These are phyloP conservation scores for Amia ocellicauda DNA, from an alignment of 2,113 vertebrate genomes.

Conservation along the genomic window DNA sequence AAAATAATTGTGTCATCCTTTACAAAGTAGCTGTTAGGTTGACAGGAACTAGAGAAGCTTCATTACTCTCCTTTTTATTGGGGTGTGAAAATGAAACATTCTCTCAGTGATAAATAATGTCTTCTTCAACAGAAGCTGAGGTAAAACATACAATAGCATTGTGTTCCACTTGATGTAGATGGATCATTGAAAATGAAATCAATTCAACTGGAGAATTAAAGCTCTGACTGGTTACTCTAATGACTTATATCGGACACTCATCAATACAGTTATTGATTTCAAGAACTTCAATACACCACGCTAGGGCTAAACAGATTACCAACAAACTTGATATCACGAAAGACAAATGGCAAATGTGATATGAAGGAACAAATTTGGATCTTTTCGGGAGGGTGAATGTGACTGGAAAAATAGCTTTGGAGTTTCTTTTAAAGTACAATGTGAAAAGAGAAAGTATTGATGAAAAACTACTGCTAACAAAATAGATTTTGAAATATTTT, in stretches of 20 bases:
- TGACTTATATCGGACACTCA: constrained; percentile 57
- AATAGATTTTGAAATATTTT: too few relatives aligned
- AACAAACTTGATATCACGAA: not conserved
- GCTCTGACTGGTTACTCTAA: constrained; percentile 47
- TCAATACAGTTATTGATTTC: constrained; percentile 58
- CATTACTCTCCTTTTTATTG: constrained; percentile 72
- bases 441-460: too few relatives aligned
- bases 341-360: not conserved
- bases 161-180: constrained; percentile 48
- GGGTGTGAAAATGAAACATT: constrained; percentile 60
- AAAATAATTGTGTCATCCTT: constrained; percentile 76
- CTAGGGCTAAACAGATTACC: constrained; percentile 23
- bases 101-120: constrained; percentile 64
- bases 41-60: constrained; percentile 65
- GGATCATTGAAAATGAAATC: constrained; percentile 68
- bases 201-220: constrained; percentile 62
- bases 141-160: constrained; percentile 54
- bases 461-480: too few relatives aligned
- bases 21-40: constrained; percentile 67
- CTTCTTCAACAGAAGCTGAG: constrained; percentile 58
- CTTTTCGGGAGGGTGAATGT: not conserved
- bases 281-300: constrained; percentile 38
- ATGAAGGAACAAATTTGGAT: not conserved
- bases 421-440: not conserved
- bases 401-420: too few relatives aligned